Evolutionary conservation across 2,888 invertebrate genomes (phyloP).

Genomic region (Keiferia lycopersicella): DNA sequence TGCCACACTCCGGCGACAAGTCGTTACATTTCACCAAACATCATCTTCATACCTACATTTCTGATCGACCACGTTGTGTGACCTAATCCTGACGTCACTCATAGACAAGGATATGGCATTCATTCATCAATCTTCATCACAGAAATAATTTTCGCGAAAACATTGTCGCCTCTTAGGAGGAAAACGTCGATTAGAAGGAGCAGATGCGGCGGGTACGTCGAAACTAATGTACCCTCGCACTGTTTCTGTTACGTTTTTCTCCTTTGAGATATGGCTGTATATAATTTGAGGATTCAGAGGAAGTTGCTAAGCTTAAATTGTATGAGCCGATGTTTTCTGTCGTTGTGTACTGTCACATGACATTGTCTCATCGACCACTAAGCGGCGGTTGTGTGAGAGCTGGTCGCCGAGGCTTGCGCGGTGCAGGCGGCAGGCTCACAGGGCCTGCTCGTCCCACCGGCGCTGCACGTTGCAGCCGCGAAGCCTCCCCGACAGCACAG

Average conservation of each 20-base stretch:
- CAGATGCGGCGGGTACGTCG: constrained; percentile 70
- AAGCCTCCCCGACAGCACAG: constrained; percentile 58
- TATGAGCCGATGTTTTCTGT: constrained; percentile 61
- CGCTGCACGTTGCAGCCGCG: constrained; percentile 36
- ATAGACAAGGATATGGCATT: constrained; percentile 22
- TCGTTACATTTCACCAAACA: constrained; percentile 20
- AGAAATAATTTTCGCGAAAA: constrained; percentile 43
- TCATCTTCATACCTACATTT: constrained; percentile 23
- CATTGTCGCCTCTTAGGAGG: constrained; percentile 67
- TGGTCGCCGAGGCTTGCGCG: constrained; percentile 42
- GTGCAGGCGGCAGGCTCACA: not conserved
- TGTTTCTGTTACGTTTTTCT: constrained; percentile 66
- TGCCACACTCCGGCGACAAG: constrained; percentile 44
- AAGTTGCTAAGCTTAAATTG: constrained; percentile 75
- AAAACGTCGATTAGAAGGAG: constrained; percentile 59
- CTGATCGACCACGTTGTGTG: constrained; percentile 34
- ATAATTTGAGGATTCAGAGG: constrained; percentile 62
- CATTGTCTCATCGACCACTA: constrained; percentile 59
- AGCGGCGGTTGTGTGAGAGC: constrained; percentile 64
- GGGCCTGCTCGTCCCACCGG: constrained; percentile 27
- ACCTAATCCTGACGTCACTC: constrained; percentile 26
- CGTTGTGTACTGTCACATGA: constrained; percentile 62
- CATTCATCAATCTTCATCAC: constrained; percentile 7
- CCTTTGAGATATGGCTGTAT: constrained; percentile 53
- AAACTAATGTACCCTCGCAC: constrained; percentile 66